These are phyloP conservation scores for Muntiacus reevesi DNA, from an alignment of 2,113 vertebrate genomes.

Conservation along the genomic window DNA sequence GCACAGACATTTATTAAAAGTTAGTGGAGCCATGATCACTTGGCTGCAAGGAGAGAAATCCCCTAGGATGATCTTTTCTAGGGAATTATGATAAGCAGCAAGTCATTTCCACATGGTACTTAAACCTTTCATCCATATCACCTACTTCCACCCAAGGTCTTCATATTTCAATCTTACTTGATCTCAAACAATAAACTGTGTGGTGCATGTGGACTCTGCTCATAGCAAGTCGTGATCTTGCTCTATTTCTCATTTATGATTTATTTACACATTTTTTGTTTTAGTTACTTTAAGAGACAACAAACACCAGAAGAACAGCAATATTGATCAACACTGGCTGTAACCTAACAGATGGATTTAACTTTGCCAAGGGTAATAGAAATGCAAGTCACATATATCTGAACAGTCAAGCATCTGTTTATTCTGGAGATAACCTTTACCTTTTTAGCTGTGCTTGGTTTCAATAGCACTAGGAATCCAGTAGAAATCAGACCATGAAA, in stretches of 20 bases:
- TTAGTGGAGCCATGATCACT: background rate
- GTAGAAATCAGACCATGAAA: background rate
- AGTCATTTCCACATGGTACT: background rate
- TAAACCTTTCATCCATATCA: background rate
- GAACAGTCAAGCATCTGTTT: background rate
- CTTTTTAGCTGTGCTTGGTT: background rate
- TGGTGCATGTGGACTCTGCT: background rate
- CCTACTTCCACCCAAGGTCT: background rate
- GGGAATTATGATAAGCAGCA: background rate
- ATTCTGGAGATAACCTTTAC: background rate
- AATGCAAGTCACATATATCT: background rate
- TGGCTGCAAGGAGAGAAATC: background rate
- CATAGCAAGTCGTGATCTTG: rapidly evolving
- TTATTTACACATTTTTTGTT: background rate
- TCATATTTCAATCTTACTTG: background rate
- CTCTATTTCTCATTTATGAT: background rate
- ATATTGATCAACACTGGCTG: background rate
- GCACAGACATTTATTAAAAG: background rate
- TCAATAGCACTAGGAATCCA: background rate
- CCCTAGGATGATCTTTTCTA: background rate
- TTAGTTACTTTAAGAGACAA: background rate
- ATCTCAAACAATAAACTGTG: background rate
- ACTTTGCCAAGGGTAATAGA: background rate
- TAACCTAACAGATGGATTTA: background rate
- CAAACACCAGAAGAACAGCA: background rate